phyloP scores from a whole-genome alignment of 2,888 invertebrate genomes.

The Synergus itoensis region DNA sequence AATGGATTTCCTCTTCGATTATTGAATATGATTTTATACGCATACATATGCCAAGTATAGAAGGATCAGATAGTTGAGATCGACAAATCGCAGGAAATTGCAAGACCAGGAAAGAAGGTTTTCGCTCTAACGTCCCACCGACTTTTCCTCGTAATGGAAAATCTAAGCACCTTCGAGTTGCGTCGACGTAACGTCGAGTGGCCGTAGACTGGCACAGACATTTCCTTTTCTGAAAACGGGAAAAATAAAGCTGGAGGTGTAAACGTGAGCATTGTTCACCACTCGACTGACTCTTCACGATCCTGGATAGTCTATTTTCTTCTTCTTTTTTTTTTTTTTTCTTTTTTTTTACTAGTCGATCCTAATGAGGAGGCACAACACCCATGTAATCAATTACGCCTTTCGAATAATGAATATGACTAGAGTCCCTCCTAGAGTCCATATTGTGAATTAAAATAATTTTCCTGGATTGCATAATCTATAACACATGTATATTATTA shows the following conservation, averaged over 20 bases:
- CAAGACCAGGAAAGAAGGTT: constrained; percentile 44
- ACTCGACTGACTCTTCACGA: constrained; percentile 33
- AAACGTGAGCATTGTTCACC: constrained; percentile 27
- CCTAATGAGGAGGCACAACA: background rate
- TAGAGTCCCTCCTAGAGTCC: background rate
- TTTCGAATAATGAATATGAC: background rate
- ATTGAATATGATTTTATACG: too few species aligned
- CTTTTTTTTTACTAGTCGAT: background rate
- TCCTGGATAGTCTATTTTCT: background rate
- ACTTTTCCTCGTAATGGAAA: constrained; percentile 57
- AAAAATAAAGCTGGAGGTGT: constrained; percentile 29
- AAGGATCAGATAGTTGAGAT: constrained; percentile 49
- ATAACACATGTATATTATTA: too few species aligned
- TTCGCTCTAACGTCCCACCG: constrained; percentile 44
- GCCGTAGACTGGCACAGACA: constrained; percentile 31
- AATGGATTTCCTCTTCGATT: too few species aligned
- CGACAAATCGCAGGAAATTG: constrained; percentile 60
- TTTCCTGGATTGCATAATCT: too few species aligned
- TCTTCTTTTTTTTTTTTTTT: background rate
- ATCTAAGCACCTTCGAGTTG: constrained; percentile 55
- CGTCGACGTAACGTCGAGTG: constrained; percentile 42
- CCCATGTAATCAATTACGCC: background rate
- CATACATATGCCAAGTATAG: constrained; percentile 48
- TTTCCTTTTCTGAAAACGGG: constrained; percentile 8
- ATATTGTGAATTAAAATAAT: background rate